phyloP scores from a whole-genome alignment of 2,888 invertebrate species.

The Polydrusus pterygomalis region DNA sequence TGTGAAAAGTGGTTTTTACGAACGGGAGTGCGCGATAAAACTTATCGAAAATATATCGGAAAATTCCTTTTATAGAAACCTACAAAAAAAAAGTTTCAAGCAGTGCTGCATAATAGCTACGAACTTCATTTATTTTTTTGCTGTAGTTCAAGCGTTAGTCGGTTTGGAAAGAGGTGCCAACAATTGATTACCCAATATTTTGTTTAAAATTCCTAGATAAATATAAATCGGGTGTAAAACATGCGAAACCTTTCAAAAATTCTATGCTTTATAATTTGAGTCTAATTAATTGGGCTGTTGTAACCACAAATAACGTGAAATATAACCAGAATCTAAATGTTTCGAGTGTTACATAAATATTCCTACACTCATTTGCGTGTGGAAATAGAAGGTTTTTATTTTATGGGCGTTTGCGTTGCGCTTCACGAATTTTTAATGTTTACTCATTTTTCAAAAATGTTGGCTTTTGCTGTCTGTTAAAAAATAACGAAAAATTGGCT shows the following conservation, averaged over 20 bases:
- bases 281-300: too few species aligned
- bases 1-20: constrained; percentile 49
- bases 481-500: too few species aligned
- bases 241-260: background rate
- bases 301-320: too few species aligned
- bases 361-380: too few species aligned
- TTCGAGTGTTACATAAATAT: too few species aligned
- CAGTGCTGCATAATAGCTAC: too few species aligned
- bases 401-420: too few species aligned
- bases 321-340: too few species aligned
- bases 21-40: constrained; percentile 25
- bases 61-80: constrained; percentile 23
- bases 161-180: background rate
- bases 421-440: background rate
- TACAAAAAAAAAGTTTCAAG: background rate
- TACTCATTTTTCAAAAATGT: too few species aligned
- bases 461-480: too few species aligned
- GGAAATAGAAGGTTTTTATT: background rate
- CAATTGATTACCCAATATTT: background rate
- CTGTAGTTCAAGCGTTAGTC: background rate
- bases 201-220: too few species aligned
- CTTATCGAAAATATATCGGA: background rate
- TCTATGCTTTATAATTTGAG: too few species aligned
- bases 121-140: background rate
- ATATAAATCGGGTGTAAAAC: background rate